Evolutionary conservation across 2,888 invertebrate species (phyloP).

Genomic region (Seira musarum): DNA sequence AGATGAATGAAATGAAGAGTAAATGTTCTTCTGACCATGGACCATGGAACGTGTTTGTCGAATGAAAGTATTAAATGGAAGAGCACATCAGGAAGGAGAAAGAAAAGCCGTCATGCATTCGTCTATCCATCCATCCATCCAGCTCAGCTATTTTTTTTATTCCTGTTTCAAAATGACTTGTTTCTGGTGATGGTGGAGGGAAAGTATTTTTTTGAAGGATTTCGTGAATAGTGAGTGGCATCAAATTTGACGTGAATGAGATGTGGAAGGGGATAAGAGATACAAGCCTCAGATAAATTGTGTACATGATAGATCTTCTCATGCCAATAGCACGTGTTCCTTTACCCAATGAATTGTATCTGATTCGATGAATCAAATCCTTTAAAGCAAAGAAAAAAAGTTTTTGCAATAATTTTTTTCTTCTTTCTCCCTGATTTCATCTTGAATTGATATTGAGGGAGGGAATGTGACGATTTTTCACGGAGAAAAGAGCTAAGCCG

Average conservation of each 20-base stretch:
- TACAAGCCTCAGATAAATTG: not conserved
- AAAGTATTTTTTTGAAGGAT: not conserved
- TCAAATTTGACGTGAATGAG: not conserved
- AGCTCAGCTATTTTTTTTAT: no score
- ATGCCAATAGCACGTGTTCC: not conserved
- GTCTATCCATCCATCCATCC: no score
- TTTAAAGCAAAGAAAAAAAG: no score
- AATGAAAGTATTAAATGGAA: no score
- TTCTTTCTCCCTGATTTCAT: not conserved
- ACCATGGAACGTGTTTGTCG: no score
- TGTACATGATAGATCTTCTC: not conserved
- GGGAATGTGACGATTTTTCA: not conserved
- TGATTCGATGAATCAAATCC: no score
- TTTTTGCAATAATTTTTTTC: not conserved
- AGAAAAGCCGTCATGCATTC: no score
- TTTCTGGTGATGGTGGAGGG: no score
- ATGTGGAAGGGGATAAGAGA: not conserved
- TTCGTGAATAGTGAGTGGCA: not conserved
- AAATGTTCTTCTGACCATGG: no score
- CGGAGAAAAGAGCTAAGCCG: not conserved
- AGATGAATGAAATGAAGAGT: no score
- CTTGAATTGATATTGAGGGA: not conserved
- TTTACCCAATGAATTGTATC: not conserved
- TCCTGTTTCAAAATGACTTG: no score
- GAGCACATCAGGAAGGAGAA: no score